Evolutionary conservation across 2,888 invertebrate genomes (phyloP).

Genomic region (Lysandra coridon): DNA sequence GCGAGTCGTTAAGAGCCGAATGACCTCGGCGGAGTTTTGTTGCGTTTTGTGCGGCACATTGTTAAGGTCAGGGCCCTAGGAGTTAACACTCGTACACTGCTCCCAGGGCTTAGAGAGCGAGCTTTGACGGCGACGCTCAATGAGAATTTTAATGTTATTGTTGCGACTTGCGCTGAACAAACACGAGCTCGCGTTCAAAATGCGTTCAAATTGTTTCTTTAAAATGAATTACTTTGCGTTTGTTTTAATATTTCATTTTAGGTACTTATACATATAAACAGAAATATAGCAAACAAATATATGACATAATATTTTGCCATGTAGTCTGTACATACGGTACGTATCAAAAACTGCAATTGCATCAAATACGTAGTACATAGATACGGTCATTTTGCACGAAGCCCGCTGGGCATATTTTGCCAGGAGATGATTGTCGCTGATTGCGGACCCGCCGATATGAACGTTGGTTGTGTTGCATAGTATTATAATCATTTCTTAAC

Average conservation of each 20-base stretch:
- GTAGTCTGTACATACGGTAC: neutral
- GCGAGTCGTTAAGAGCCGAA: constrained; percentile 29
- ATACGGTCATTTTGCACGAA: constrained; percentile 27
- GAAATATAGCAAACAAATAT: too few relatives aligned
- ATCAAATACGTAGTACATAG: neutral
- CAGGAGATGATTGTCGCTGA: constrained; percentile 23
- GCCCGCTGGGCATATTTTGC: constrained; percentile 23
- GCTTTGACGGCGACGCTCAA: constrained; percentile 36
- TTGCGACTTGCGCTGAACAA: constrained; percentile 1
- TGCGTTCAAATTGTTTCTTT: neutral
- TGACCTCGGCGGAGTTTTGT: constrained; percentile 39
- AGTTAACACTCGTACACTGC: constrained; percentile 39
- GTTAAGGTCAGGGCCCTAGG: constrained; percentile 41
- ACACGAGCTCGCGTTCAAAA: neutral
- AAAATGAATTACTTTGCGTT: neutral
- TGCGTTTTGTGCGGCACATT: constrained; percentile 40
- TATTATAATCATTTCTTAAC: neutral
- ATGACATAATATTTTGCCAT: too few relatives aligned
- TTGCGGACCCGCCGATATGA: neutral
- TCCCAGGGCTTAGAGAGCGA: constrained; percentile 34
- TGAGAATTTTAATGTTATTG: constrained; percentile 31
- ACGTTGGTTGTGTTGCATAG: neutral
- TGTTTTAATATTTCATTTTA: neutral
- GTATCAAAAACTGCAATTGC: neutral
- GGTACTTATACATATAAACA: too few relatives aligned